phyloP scores from a whole-genome alignment of 2,113 vertebrate genomes.

The Procavia capensis region DNA sequence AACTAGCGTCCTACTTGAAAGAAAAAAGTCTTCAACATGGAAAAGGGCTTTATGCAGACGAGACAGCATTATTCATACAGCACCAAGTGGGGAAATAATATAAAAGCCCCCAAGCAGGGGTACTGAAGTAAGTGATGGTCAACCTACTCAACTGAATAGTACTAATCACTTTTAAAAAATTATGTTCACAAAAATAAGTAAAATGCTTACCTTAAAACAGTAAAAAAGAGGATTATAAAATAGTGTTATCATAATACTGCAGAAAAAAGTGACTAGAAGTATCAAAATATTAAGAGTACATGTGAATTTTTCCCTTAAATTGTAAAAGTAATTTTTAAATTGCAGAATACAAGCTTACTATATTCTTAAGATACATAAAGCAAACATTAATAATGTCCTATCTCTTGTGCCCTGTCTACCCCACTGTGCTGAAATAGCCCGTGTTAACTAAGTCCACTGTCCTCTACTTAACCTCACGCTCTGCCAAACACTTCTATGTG shows the following conservation, averaged over 20 bases:
- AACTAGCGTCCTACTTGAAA: not conserved
- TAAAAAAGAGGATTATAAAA: not conserved
- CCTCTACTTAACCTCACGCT: not conserved
- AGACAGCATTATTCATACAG: not conserved
- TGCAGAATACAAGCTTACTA: not conserved
- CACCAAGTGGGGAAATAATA: not conserved
- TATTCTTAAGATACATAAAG: not conserved
- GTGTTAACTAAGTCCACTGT: rapidly evolving
- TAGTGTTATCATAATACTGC: not conserved
- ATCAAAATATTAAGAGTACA: not conserved
- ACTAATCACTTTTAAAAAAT: not conserved
- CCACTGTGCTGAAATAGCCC: not conserved
- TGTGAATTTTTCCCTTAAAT: not conserved
- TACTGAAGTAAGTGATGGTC: not conserved
- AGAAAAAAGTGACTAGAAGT: not conserved
- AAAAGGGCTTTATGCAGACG: not conserved
- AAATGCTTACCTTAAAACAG: not conserved
- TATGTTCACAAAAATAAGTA: not conserved
- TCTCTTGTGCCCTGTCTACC: not conserved
- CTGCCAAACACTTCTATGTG: no score
- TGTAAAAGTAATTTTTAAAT: not conserved
- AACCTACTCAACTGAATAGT: not conserved
- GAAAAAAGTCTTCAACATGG: not conserved
- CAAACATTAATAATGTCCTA: not conserved
- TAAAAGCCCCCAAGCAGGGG: not conserved